Conservation (phyloP, 2,113 vertebrate species). For the Morone chrysops region DNA sequence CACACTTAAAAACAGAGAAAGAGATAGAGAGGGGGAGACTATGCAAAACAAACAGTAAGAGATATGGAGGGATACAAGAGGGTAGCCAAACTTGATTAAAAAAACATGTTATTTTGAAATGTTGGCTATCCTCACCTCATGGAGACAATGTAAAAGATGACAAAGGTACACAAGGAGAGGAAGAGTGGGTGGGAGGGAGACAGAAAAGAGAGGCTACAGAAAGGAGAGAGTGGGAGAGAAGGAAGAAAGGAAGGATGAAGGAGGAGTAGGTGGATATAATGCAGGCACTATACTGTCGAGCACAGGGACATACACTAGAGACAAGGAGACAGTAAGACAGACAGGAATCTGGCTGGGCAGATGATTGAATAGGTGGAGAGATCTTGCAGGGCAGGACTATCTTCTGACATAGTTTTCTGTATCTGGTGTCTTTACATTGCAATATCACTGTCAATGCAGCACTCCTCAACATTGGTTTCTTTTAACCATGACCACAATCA, state of each 20-base stretch:
- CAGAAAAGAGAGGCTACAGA: conserved; percentile 1
- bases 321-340: conserved; percentile 11
- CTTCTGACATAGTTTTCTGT: neutral
- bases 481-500: neutral
- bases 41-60: neutral
- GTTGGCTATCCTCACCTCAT: conserved; percentile 25
- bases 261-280: conserved; percentile 35
- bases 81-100: neutral
- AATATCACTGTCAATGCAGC: neutral
- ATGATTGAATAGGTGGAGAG: neutral
- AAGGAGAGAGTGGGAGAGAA: conserved; percentile 48
- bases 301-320: neutral
- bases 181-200: conserved; percentile 37
- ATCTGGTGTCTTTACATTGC: neutral
- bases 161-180: neutral
- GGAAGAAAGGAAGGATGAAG: conserved; percentile 49
- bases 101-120: conserved; percentile 24
- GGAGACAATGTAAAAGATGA: conserved; percentile 17
- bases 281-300: conserved; percentile 16
- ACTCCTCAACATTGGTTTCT: neutral
- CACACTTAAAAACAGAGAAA: neutral
- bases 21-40: neutral
- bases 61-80: neutral
- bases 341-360: neutral
- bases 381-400: neutral